Percentiles rank a stretch among this genome's conserved stretches.
These are phyloP conservation scores for Molossus molossus DNA, from an alignment of 2,797 vertebrate genomes.

Conservation along the genomic window DNA sequence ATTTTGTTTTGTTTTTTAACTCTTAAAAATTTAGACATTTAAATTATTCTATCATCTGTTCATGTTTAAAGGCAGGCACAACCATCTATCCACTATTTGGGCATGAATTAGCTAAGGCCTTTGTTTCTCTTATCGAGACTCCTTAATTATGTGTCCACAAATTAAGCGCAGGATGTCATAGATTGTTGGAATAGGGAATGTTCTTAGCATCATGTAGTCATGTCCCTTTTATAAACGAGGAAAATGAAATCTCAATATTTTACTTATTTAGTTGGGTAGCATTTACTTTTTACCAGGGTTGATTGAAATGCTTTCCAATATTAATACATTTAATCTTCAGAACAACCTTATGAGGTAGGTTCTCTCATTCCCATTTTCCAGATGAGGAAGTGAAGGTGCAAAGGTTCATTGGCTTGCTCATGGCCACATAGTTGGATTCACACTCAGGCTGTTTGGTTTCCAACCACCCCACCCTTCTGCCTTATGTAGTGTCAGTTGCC, in stretches of 20 bases:
- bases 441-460: background rate
- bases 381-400: background rate
- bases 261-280: background rate
- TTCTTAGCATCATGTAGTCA: background rate
- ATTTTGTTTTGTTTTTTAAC: background rate
- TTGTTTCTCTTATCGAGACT: background rate
- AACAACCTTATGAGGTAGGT: background rate
- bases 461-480: background rate
- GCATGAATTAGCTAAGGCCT: background rate
- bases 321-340: background rate
- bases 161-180: background rate
- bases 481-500: background rate
- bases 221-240: background rate
- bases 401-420: background rate
- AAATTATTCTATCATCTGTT: background rate
- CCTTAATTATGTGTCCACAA: background rate
- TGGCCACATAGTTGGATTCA: background rate
- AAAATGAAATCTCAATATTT: constrained; percentile 29
- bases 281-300: background rate
- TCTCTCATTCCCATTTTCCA: background rate
- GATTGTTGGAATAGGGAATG: background rate
- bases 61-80: background rate
- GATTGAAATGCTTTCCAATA: background rate
- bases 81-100: background rate
- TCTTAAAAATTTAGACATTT: background rate